These are phyloP conservation scores for Bombus superbus DNA, from an alignment of 1,140 invertebrate species.

Conservation along the genomic window DNA sequence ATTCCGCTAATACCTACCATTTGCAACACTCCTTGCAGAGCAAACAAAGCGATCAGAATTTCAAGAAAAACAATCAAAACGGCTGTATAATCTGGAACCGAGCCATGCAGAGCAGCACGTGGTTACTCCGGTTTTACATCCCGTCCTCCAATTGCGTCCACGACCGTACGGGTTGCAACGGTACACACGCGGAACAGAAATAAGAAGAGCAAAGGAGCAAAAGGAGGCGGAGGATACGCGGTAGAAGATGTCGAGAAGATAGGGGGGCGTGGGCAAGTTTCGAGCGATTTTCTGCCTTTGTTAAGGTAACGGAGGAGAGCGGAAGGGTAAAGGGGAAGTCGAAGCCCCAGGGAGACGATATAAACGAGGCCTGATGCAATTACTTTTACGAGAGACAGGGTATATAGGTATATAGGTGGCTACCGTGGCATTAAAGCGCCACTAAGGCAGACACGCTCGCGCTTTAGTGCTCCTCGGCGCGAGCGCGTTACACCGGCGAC, in stretches of 20 bases:
- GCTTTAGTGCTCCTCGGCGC: conserved; percentile 67
- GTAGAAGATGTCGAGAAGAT: not conserved
- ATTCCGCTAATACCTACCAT: not conserved
- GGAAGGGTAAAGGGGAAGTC: too few relatives aligned
- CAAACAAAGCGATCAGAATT: conserved; percentile 28
- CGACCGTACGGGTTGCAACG: conserved; percentile 36
- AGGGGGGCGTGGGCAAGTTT: conserved; percentile 1
- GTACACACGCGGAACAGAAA: conserved; percentile 45
- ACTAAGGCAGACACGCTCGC: conserved; percentile 68
- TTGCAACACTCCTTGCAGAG: not conserved
- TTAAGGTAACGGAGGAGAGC: conserved; percentile 51
- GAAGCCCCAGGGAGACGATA: conserved; percentile 68
- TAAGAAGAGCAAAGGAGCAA: not conserved
- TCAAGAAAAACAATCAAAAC: conserved; percentile 44
- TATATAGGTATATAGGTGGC: conserved; percentile 65
- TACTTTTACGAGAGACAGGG: conserved; percentile 77
- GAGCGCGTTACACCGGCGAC: conserved; percentile 48
- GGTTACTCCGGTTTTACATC: conserved; percentile 53
- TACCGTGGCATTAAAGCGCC: conserved; percentile 75
- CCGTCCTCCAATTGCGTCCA: conserved; percentile 53
- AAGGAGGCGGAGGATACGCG: not conserved
- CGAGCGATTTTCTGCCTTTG: conserved; percentile 75
- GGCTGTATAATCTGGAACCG: conserved; percentile 33
- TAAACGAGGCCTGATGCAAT: conserved; percentile 80
- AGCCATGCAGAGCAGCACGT: conserved; percentile 39